Base-by-base conservation (phyloP, 2,797 vertebrate genomes). In the Crax fasciolata region DNA sequence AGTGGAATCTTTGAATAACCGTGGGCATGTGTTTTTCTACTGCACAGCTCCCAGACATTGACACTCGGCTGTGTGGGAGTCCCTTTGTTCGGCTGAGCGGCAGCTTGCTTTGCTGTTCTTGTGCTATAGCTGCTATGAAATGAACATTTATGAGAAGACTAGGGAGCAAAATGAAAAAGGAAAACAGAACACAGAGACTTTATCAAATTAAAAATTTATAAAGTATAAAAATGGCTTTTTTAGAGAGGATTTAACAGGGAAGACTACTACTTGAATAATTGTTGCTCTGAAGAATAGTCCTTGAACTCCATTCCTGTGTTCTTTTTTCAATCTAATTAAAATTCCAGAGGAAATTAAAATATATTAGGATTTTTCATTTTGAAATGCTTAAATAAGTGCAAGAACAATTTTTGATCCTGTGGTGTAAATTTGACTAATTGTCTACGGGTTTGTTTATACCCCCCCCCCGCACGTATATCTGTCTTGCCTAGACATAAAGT, bases 151-250 rank as follows among this genome's bases (percentile, higher is more conserved):
- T 92, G 75, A 70, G 76, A 93, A 84, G 63, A 44, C 70, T 73
- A 49, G 35, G 62, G 3, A 13, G 83, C 87, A 66, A 88, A 90
- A 93, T 70, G 52, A 90, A 95, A 96, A 88, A 41, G 27, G 28
- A 94, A 39, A 91, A 23, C 23, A 86, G 89, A 82, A 82, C 76
- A 63, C 28, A 85, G 77, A 86, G 66, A 51, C 58, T 93, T 94
- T 96, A 87, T 93, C 80, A 67, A 91, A 96, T 95, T 96, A 97
- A 97, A 96, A 96, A 97, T 96, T 72, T 73, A 91, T 96, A 74
- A 91, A 73, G 57, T 92, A 70, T 92, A 68, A 85, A 95, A 62
- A 95, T 89, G 72, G 55, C 41, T 96, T 97, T 55, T 93, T 59
- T 93, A 94, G 49, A 80, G 70, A 71, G 61, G 85, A 43, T 90